These are phyloP conservation scores for Takifugu bimaculatus DNA, from an alignment of 2,113 vertebrate genomes.

Conservation along the genomic window DNA sequence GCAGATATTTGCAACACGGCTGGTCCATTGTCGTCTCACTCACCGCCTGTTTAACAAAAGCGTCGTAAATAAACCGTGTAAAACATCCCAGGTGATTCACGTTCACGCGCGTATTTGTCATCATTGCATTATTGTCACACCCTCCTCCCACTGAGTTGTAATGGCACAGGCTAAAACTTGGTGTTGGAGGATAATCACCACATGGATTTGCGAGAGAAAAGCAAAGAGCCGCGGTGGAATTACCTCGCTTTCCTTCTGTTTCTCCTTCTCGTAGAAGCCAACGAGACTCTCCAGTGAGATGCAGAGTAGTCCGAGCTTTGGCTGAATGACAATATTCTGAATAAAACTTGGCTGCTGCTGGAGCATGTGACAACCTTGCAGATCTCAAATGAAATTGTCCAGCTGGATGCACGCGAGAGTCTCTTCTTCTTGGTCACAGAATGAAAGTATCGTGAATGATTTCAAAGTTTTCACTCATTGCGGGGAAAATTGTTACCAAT, in stretches of 20 bases:
- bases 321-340: conserved; percentile 11
- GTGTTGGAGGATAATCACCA: conserved; percentile 13
- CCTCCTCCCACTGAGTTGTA: conserved; percentile 29
- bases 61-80: neutral
- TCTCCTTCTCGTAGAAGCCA: conserved; percentile 12
- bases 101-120: neutral
- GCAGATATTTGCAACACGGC: neutral
- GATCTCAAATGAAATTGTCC: conserved; percentile 16
- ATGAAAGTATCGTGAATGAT: conserved; percentile 1
- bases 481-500: conserved; percentile 5
- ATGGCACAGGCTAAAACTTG: conserved; percentile 45
- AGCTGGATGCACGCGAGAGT: neutral
- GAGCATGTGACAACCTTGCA: conserved; percentile 14
- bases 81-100: no score
- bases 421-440: neutral
- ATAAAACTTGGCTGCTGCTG: conserved; percentile 45
- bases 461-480: conserved; percentile 29
- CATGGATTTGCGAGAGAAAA: neutral
- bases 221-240: neutral
- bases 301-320: conserved; percentile 45
- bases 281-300: neutral
- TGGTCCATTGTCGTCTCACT: neutral
- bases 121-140: conserved; percentile 10
- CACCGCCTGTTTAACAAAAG: neutral
- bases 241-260: conserved; percentile 49